Base-by-base conservation (phyloP, 2,888 invertebrate species). In the Dolichomitus sp. region DNA sequence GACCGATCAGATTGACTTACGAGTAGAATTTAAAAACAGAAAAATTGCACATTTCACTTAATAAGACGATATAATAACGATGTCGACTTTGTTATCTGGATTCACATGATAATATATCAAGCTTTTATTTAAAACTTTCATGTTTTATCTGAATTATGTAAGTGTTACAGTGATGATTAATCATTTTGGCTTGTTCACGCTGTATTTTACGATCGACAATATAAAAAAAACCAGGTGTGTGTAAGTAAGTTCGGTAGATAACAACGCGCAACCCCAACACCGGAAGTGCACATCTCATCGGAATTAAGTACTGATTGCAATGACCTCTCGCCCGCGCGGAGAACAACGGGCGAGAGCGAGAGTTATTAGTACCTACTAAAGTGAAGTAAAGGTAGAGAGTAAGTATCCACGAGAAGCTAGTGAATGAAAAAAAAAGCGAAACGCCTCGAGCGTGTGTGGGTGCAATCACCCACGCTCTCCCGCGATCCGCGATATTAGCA, bases 401-500 rank as follows among this genome's bases (percentile, higher is more conserved):
- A 5, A 40, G 23, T 42, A 65, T 61, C 30, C 59, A 27, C 33
- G 52, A 30, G 42, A 27, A n/a, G 54, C 40, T 37, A 45, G 69
- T 66, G 65, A 82, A 68, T 37, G 63, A 69, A 40, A 37, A 14
- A 59, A 66, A 70, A 59, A 68, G 33, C 37, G 37, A 63, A 37
- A 54, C 40, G 33, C 63, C 48, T 27, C 54, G 30, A 65, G 40
- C 54, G 57, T 42, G 66, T 54, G 63, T 65, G 75, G 66, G 75
- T 59, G 63, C 65, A 76, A 73, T 66, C 73, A 57, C 66, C 72
- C 54, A 59, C 45, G 57, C 59, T 66, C 76, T 63, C 73, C 61
- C 48, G 77, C 66, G 75, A 81, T 81, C 52, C 23, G 68, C 70
- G 79, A 78, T 84, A 85, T 85, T 84, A 84, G 80, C 85, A 85